Evolutionary conservation across 2,113 vertebrate genomes (phyloP), one percentile per base, ranked within the genome.

Genomic region (Eleginops maclovinus): DNA sequence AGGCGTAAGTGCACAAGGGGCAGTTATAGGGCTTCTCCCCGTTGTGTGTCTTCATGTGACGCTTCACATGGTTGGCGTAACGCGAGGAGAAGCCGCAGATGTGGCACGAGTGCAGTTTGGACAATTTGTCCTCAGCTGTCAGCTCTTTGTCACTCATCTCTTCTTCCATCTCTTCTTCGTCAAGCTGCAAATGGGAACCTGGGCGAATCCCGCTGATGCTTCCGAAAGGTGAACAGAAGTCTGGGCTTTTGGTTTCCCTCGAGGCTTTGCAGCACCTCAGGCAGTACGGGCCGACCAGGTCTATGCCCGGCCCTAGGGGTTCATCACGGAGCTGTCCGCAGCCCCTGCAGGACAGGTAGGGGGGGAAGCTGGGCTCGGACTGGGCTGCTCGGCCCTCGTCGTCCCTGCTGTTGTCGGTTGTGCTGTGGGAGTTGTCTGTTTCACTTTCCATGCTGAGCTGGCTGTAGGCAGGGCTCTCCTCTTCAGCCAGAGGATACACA

Each of bases 31-130:
- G 97, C 93, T 99, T 99, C 94, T 99, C 98, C 24, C 98, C 98
- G 1, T 98, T 99, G 95, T 99, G 98, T 0, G 97, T 99, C 95
- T 98, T 98, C 98, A 99, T 98, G 94, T 99, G 98, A 56, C 98
- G 96, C 91, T 98, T 99, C 75, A 99, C 96, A 47, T 99, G 98
- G 94, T 97, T 99, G 90, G 97, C 97, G 90, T 99, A 99, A 83
- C 97, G 96, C 0, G 98, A 98, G 47, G 96, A 96, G 86, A 99
- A 99, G 91, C 96, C 96, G 68, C 98, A 99, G 56, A 98, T 94
- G 86, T 96, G 95, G 90, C 98, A 99, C 55, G 96, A 95, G 93
- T 97, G 96, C 75, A 98, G 92, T 46, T 97, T 95, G 68, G 94
- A 83, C 41, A 65, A 66, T 56, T 85, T 88, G 60, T 93, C 93